Conservation (phyloP, 2,797 vertebrate species). For the Babyrousa celebensis region DNA sequence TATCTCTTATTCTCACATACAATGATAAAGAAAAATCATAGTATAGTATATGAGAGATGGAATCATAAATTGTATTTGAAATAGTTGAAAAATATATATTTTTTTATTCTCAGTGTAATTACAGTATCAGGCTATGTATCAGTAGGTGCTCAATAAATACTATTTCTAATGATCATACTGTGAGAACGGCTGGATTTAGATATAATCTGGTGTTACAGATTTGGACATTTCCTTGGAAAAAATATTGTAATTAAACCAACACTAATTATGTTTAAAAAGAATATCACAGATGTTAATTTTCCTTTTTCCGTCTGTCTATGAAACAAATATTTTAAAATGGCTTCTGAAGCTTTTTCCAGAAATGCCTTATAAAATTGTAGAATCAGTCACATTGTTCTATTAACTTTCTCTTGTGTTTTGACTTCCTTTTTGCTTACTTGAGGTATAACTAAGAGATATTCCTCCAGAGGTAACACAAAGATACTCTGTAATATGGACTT, state of each 20-base stretch:
- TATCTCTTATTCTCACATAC: conserved; percentile 22
- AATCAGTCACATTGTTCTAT: not conserved
- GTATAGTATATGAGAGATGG: not conserved
- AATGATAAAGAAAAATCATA: conserved; percentile 30
- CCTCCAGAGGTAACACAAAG: not conserved
- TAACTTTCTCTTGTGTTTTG: not conserved
- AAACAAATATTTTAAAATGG: not conserved
- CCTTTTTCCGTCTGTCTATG: not conserved
- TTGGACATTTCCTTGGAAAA: not conserved
- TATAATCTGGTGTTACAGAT: not conserved
- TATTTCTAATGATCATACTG: not conserved
- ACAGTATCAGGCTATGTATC: not conserved
- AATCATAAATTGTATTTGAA: not conserved
- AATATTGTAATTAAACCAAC: not conserved
- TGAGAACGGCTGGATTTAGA: not conserved
- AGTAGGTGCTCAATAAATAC: not conserved
- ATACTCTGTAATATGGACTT: not conserved
- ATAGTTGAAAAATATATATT: not conserved
- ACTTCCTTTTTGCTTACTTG: not conserved
- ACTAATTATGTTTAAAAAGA: not conserved
- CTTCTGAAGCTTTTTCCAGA: not conserved
- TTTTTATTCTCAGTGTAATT: not conserved
- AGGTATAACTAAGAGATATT: not conserved
- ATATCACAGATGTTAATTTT: not conserved
- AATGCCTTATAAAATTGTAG: not conserved